Evolutionary conservation across 2,113 vertebrate genomes (phyloP).

Genomic region (Acrocephalus kingi): DNA sequence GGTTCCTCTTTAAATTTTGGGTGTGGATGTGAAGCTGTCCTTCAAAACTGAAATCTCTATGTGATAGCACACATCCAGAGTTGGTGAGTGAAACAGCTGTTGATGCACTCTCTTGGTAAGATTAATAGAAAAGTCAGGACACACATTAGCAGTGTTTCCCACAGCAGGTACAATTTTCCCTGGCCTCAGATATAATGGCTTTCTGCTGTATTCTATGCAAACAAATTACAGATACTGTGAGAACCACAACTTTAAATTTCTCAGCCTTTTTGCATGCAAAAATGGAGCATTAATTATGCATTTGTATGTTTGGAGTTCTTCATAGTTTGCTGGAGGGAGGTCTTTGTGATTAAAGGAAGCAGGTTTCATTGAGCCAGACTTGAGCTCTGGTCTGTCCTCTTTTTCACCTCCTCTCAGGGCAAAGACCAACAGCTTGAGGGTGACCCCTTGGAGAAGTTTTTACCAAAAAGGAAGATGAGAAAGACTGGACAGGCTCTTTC

Average conservation of each 20-base stretch:
- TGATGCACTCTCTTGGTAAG: background rate
- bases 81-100: background rate
- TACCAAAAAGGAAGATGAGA: slow-evolving; percentile 66
- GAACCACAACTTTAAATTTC: slow-evolving; percentile 49
- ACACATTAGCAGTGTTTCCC: slow-evolving; percentile 32
- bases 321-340: slow-evolving; percentile 45
- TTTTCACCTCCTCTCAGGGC: slow-evolving; percentile 71
- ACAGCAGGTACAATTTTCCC: background rate
- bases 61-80: background rate
- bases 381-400: slow-evolving; percentile 70
- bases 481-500: slow-evolving; percentile 49
- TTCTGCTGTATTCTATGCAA: background rate
- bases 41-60: background rate
- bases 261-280: slow-evolving; percentile 49
- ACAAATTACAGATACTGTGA: slow-evolving; percentile 44
- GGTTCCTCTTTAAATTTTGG: background rate
- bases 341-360: slow-evolving; percentile 66
- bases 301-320: slow-evolving; percentile 29
- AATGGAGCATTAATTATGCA: slow-evolving; percentile 28
- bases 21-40: background rate
- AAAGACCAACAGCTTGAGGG: slow-evolving; percentile 71
- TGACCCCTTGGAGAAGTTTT: slow-evolving; percentile 59
- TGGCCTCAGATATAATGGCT: background rate
- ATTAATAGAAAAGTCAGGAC: background rate
- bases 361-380: slow-evolving; percentile 50